Percentiles rank a stretch among this genome's conserved stretches.
Evolutionary conservation across 2,888 invertebrate species (phyloP).

Genomic region (Opisthograptis luteolata): DNA sequence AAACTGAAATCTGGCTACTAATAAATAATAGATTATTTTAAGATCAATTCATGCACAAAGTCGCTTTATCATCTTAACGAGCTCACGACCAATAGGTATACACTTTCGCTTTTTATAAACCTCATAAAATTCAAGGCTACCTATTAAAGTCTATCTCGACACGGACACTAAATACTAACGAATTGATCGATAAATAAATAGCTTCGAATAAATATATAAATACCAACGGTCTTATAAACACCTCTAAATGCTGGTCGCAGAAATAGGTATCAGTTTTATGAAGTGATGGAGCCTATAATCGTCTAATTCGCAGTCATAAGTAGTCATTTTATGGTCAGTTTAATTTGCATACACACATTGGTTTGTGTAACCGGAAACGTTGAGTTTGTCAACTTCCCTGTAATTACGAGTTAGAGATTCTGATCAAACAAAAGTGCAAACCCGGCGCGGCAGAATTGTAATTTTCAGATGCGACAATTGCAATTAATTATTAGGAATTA

Average conservation of each 20-base stretch:
- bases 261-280: constrained; percentile 15
- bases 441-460: too few relatives aligned
- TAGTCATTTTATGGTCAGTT: constrained; percentile 23
- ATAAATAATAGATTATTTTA: background rate
- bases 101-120: constrained; percentile 31
- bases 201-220: constrained; percentile 20
- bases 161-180: too few relatives aligned
- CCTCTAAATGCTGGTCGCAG: constrained; percentile 7
- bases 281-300: constrained; percentile 18
- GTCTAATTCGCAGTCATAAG: constrained; percentile 15
- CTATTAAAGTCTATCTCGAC: constrained; percentile 3
- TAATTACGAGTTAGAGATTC: background rate
- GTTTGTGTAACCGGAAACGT: background rate
- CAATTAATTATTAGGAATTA: too few relatives aligned
- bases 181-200: constrained; percentile 11
- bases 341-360: constrained; percentile 20
- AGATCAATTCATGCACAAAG: constrained; percentile 4
- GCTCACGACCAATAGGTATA: constrained; percentile 3
- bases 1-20: too few relatives aligned
- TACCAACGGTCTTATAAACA: constrained; percentile 17
- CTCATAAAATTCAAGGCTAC: constrained; percentile 13
- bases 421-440: background rate
- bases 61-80: constrained; percentile 7
- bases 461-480: too few relatives aligned
- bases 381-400: background rate